Evolutionary conservation across 2,113 vertebrate species (phyloP), one percentile per base, ranked within the genome.

Genomic region (Entomyzon cyanotis): DNA sequence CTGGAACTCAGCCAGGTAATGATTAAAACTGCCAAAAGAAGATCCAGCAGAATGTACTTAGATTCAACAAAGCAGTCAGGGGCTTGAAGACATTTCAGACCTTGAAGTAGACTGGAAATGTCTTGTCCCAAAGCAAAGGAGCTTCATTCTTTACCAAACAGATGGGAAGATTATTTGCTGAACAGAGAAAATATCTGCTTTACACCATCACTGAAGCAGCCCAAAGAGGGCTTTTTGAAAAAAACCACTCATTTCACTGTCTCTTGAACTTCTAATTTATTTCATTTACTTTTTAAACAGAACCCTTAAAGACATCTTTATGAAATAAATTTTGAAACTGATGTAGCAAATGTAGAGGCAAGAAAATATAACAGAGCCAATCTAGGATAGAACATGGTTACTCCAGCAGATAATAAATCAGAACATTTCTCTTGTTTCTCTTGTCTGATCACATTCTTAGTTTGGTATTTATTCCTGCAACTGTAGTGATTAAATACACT

Each of bases 11-110:
- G 56, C 22, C 83, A 93, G 53, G 21, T 76, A 84, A 89, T 5
- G 41, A 84, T 89, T 93, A 84, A 93, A 92, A 41, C 41, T 79
- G 39, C 23, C 58, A 84, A 84, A 84, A 84, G 50, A 88, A 77
- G 37, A 82, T 92, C 60, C 69, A 58, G 47, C 15, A 90, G 65
- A 82, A 84, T 9, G 6, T 84, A 50, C 30, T 78, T 71, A 27
- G 52, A 74, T 92, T 84, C 2, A 1, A 75, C 47, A 84, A 81
- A 81, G 18, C 6, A 12, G 28, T 68, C 37, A 71, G 47, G 62
- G 62, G 31, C 53, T 91, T 82, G 84, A 93, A 87, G 76, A 60
- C 7, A 52, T 50, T 91, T 92, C 67, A 94, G 44, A 73, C 35
- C 23, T 82, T 82, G 69, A 95, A 84, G 58, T 20, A 76, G 28